phyloP scores from a whole-genome alignment of 2,113 vertebrate species.

The Sterrhoptilus dennistouni region DNA sequence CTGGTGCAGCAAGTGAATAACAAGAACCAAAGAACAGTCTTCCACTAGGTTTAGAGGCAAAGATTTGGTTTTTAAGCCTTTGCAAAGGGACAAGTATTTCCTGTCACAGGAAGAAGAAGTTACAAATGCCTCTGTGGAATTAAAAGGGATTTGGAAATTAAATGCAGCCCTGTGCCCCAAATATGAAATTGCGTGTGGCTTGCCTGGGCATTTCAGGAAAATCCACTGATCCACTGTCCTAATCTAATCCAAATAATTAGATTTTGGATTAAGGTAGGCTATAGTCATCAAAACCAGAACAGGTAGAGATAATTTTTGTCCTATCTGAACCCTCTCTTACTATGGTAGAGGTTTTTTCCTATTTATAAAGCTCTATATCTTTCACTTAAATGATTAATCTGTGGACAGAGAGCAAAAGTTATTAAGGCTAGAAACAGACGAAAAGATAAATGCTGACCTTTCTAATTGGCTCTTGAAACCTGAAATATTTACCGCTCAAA shows the following conservation, averaged over 20 bases:
- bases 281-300: conserved; percentile 16
- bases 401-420: conserved; percentile 18
- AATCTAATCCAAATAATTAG: conserved; percentile 57
- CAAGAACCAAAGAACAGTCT: background rate
- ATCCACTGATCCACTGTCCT: conserved; percentile 28
- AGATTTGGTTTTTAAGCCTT: background rate
- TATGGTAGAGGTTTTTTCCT: background rate
- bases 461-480: conserved; percentile 50
- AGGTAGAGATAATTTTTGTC: conserved; percentile 32
- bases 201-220: conserved; percentile 30
- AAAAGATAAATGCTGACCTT: conserved; percentile 58
- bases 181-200: conserved; percentile 21
- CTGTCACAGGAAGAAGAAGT: background rate
- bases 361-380: background rate
- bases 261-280: conserved; percentile 48
- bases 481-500: background rate
- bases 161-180: conserved; percentile 1
- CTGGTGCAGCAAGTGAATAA: background rate
- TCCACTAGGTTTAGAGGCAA: background rate
- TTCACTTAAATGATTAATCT: conserved; percentile 36
- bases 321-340: background rate
- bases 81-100: background rate
- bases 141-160: conserved; percentile 34
- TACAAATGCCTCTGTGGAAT: background rate
- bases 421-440: conserved; percentile 36